Base-by-base conservation (phyloP, 53 echinoderm and acorn worm genomes). In the Actinopyga echinites region DNA sequence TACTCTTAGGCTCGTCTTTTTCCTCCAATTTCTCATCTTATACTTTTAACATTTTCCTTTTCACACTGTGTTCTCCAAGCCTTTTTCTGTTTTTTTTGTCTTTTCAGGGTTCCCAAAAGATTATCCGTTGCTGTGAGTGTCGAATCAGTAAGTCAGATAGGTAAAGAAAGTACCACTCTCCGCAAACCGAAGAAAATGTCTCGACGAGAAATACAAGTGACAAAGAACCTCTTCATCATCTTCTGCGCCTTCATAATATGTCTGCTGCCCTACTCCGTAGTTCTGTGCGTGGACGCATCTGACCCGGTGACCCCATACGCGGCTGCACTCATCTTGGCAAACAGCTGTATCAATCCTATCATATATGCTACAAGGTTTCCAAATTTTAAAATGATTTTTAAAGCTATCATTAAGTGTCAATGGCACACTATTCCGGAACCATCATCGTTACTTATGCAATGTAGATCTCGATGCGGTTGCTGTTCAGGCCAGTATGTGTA, bases 301-400 rank as follows among this genome's bases (percentile, higher is more conserved):
- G 90, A 86, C 38, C 89, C 94, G 32, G 85, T 68, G 26, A 83
- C 84, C 9, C 91, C 91, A 1, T 94, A 87, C 57, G 85, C 85
- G 17, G 84, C 87, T 3, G 75, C 87, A 8, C 34, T 94, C 31
- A 55, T 94, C 5, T 58, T 91, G 1, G 57, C 85, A 36, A 94
- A 94, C 63, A 66, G 89, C 28, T 86, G 89, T 37, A 62, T 94
- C 31, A 94, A 94, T 56, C 94, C 94, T 1, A 13, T 94, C 25
- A 94, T 93, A 58, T 93, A 93, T 75, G 93, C 91, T 11, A 83
- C 63, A 36, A 92, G 89, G 34, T 89, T 85, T 74, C 89, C 86
- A 11, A 83, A 89, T 44, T 92, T 89, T 52, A 92, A 92, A 59
- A 65, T 55, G 53, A 85, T 92, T 12, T 79, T 92, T 61, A 83